Evolutionary conservation across 1,140 invertebrate genomes (phyloP), one percentile per base, ranked within the genome.

Genomic region (Augochlora pura): DNA sequence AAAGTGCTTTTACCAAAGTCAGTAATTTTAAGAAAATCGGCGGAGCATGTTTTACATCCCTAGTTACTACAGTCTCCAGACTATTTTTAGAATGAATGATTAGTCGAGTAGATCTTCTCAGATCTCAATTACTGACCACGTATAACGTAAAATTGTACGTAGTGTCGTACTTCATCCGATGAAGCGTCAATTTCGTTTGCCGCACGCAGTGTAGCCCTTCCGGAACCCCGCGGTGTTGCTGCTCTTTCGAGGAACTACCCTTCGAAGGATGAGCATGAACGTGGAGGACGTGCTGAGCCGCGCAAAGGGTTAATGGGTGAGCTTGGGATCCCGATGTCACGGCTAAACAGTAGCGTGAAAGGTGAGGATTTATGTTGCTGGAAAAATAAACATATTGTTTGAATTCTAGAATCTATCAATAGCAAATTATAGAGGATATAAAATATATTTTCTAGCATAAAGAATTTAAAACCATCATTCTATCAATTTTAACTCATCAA

Each of bases 91-190:
- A 46, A 12, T 5, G 42, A 46, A 42, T 42, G 39, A 1, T 64
- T 38, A 52, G 21, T 23, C 16, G 18, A 79, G 57, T 42, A 64
- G 21, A 25, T 7, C 3, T 9, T 60, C 4, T 14, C 12, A 25
- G 27, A 23, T 62, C 32, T 27, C 12, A 12, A 57, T 81, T 73
- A 89, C 88, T 81, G 68, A 93, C 92, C 87, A 92, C 90, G 67
- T 93, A 93, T 74, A 93, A 88, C 3, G 92, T 92, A 73, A 93
- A 92, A 85, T 93, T 90, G 87, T 93, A 93, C 21, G 90, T 92
- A n/a, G 88, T 91, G 78, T 93, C 91, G 82, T 92, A 93, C 85
- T 90, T 90, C 85, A 93, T 88, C 69, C 90, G 90, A 78, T 92
- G 89, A 62, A 93, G 89, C 68, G 92, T 93, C 75, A 93, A 82